Percentiles rank a stretch among this genome's conserved stretches.
phyloP scores from a whole-genome alignment of 2,888 invertebrate species.

The Agrochola lota region DNA sequence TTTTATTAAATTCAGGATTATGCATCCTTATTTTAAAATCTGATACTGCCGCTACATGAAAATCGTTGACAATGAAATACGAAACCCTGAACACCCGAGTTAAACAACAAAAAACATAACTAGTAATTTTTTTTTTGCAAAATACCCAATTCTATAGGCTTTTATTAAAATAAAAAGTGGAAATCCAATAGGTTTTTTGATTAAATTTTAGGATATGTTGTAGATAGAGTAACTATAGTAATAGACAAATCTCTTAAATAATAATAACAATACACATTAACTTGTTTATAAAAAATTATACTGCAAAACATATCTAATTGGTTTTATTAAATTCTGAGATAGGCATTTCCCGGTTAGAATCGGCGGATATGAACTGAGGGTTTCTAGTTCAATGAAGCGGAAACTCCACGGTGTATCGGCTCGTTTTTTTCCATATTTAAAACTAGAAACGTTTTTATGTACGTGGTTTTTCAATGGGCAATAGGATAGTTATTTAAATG shows the following conservation, averaged over 20 bases:
- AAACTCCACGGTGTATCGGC: constrained; percentile 42
- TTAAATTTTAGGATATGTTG: neutral
- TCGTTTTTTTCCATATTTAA: constrained; percentile 42
- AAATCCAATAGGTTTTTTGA: too few relatives aligned
- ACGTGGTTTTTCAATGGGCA: constrained; percentile 46
- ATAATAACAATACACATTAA: neutral
- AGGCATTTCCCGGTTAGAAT: constrained; percentile 50
- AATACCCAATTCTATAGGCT: neutral
- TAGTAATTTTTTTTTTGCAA: too few relatives aligned
- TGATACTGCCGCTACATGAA: neutral
- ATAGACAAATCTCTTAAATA: neutral
- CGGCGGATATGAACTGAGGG: constrained; percentile 59
- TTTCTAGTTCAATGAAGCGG: constrained; percentile 61
- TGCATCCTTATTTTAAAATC: neutral
- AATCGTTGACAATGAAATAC: neutral
- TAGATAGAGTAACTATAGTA: neutral
- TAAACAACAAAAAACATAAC: neutral
- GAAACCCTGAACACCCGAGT: neutral
- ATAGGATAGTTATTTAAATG: too few relatives aligned
- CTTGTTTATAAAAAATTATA: too few relatives aligned
- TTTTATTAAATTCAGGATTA: too few relatives aligned
- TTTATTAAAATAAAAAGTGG: constrained; percentile 7
- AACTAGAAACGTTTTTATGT: neutral
- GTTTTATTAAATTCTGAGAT: constrained; percentile 49
- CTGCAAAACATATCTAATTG: too few relatives aligned